Evolutionary conservation across 2,888 invertebrate species (phyloP).

Genomic region (Philereme vetulata): DNA sequence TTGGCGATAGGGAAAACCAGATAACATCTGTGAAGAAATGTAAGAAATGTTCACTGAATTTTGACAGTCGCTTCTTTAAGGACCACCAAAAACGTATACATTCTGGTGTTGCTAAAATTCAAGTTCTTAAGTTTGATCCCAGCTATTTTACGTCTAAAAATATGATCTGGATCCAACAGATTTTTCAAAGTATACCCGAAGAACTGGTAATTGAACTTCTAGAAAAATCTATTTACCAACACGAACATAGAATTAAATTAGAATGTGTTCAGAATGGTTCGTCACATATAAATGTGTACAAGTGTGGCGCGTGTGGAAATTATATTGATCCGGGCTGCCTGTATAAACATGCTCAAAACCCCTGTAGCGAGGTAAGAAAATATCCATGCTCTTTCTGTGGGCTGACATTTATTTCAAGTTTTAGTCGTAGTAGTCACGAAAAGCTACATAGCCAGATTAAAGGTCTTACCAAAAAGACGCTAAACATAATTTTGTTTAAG

Average conservation of each 20-base stretch:
- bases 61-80: slow-evolving; percentile 44
- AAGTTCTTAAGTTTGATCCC: slow-evolving; percentile 55
- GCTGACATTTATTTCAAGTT: slow-evolving; percentile 50
- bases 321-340: slow-evolving; percentile 52
- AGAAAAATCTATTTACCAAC: slow-evolving; percentile 58
- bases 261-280: slow-evolving; percentile 56
- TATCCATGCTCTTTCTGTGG: slow-evolving; percentile 58
- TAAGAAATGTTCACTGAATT: slow-evolving; percentile 48
- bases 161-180: slow-evolving; percentile 58
- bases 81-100: slow-evolving; percentile 47
- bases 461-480: slow-evolving; percentile 44
- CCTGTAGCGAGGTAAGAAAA: slow-evolving; percentile 49
- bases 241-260: slow-evolving; percentile 64
- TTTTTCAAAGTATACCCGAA: slow-evolving; percentile 52
- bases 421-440: slow-evolving; percentile 52
- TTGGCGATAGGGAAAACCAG: slow-evolving; percentile 35
- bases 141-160: slow-evolving; percentile 56
- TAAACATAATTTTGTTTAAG: slow-evolving; percentile 61
- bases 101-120: slow-evolving; percentile 33
- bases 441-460: slow-evolving; percentile 48
- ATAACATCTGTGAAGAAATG: slow-evolving; percentile 26
- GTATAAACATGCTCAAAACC: slow-evolving; percentile 51
- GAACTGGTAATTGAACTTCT: slow-evolving; percentile 46
- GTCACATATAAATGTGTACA: slow-evolving; percentile 52
- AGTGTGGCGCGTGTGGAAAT: slow-evolving; percentile 59